Base-by-base conservation (phyloP, 2,797 vertebrate genomes). In the Liasis olivaceus region DNA sequence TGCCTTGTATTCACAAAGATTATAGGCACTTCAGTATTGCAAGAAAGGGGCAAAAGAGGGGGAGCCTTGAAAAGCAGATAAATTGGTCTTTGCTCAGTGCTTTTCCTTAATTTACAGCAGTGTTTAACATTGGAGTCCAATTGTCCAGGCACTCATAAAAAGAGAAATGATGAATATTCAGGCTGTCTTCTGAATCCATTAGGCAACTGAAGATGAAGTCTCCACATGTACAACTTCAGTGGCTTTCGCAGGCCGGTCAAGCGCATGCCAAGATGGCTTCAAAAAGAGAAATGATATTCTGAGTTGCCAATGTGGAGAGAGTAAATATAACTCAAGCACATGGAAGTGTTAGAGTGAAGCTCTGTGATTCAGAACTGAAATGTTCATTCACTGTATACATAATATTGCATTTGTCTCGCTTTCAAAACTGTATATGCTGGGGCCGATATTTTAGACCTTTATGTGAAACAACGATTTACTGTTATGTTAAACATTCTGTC, bases 71-170 rank as follows among this genome's bases (percentile, higher is more conserved):
- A 97, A 96, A 92, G 95, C 89, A 88, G 96, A 97, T 97, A 97
- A 97, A 97, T 97, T 97, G 97, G 97, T 97, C 96, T 97, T 98
- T 96, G 93, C 93, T 97, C 94, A 96, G 97, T 97, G 97, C 97
- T 97, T 97, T 97, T 97, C 96, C 93, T 96, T 97, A 97, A 98
- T 98, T 98, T 98, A 98, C 98, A 97, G 95, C 98, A 96, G 97
- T 96, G 97, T 97, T 97, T 96, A 97, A 97, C 97, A 97, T 97
- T 0, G 92, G 95, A 97, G 96, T 96, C 89, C 96, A 98, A 98
- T 98, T 98, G 97, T 97, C 98, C 97, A 98, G 98, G 97, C 98
- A 96, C 97, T 98, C 98, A 98, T 98, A 98, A 98, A 98, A 97
- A 96, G 96, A 97, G 96, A 96, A 97, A 97, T 98, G 97, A 98